A percentile compares a stretch with the other conserved stretches of the same genome.
phyloP scores from a whole-genome alignment of 2,797 vertebrate species.

The Acanthornis magna region DNA sequence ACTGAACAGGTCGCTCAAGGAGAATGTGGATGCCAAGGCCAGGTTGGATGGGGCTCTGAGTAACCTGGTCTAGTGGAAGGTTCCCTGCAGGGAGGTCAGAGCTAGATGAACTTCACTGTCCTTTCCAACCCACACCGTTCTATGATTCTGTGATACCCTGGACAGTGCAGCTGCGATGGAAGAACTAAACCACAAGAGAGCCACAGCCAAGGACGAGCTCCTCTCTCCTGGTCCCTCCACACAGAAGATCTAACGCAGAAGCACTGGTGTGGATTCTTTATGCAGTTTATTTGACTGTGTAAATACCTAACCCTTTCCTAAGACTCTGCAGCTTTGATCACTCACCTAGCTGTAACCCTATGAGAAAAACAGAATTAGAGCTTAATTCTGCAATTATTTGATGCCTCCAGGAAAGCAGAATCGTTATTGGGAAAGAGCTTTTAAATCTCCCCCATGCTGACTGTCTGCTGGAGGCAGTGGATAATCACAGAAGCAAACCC shows the following conservation, averaged over 20 bases:
- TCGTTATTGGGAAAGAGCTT: not conserved
- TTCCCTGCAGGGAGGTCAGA: not conserved
- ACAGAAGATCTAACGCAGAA: not conserved
- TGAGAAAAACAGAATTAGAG: not conserved
- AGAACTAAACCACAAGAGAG: not conserved
- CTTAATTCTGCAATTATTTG: not conserved
- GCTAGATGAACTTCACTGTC: not conserved
- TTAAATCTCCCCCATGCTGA: not conserved
- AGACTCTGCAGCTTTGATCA: not conserved
- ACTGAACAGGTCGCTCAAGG: not conserved
- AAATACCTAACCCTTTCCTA: not conserved
- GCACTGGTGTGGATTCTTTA: not conserved
- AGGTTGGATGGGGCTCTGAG: not conserved
- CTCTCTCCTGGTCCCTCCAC: not conserved
- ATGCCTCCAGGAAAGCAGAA: not conserved
- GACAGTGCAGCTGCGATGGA: not conserved
- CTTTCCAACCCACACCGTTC: not conserved
- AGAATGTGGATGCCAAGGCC: not conserved
- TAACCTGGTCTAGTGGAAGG: not conserved
- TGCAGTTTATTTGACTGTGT: not conserved
- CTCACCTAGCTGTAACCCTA: not conserved
- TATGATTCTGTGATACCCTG: not conserved
- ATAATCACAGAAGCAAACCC: not conserved
- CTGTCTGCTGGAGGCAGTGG: not conserved
- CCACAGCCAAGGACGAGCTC: not conserved